These are phyloP conservation scores for Bergia sp. DNA, from an alignment of 92 coral and sea anemone species.

Conservation along the genomic window DNA sequence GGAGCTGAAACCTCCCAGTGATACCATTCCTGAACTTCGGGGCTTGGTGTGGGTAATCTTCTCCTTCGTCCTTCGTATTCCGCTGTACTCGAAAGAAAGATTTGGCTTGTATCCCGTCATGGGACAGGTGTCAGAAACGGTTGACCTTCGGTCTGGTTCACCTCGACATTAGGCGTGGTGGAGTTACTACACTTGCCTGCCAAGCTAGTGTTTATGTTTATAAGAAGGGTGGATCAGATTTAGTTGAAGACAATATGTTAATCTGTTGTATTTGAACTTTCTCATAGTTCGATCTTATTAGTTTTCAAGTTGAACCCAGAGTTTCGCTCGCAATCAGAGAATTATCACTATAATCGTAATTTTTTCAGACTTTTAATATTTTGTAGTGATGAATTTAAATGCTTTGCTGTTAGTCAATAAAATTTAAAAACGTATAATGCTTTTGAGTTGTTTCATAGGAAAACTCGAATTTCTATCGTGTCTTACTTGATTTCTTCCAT, in stretches of 20 bases:
- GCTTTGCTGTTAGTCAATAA: background rate
- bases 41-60: slow-evolving; percentile 12
- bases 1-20: slow-evolving; percentile 3
- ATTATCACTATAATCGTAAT: background rate
- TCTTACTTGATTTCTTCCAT: too few relatives aligned
- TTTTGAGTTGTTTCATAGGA: too few relatives aligned
- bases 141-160: background rate
- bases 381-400: background rate
- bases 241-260: too few relatives aligned
- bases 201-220: background rate
- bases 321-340: background rate
- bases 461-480: too few relatives aligned
- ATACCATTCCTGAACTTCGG: slow-evolving; percentile 3
- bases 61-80: background rate
- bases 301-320: background rate
- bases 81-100: background rate
- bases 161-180: background rate
- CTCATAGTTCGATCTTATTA: background rate
- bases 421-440: background rate
- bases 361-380: background rate
- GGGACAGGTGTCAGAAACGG: background rate
- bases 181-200: background rate
- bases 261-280: background rate
- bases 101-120: background rate
- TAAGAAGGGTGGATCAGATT: background rate